Percentiles rank a stretch among this genome's conserved stretches.
phyloP scores from a whole-genome alignment of 2,113 vertebrate species.

The Myotis brandtii region DNA sequence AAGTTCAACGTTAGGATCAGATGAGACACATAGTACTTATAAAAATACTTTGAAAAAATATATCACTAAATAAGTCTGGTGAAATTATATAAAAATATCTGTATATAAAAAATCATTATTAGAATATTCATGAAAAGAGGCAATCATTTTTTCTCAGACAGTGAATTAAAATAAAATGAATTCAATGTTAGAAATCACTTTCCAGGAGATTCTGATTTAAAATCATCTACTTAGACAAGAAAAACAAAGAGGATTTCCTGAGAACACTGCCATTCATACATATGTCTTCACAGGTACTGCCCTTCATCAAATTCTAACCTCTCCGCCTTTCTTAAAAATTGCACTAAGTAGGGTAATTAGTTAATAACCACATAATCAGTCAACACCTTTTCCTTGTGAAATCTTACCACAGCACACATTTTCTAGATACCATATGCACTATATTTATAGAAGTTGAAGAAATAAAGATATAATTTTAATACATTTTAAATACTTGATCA shows the following conservation, averaged over 20 bases:
- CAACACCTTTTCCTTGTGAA: constrained; percentile 3
- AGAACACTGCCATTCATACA: not conserved
- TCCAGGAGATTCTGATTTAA: not conserved
- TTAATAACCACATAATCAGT: not conserved
- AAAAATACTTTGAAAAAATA: not conserved
- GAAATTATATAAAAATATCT: constrained; percentile 13
- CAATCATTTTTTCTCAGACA: not conserved
- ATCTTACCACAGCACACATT: not conserved
- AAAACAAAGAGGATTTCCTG: not conserved
- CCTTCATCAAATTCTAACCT: not conserved
- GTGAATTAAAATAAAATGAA: not conserved
- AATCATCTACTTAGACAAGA: not conserved
- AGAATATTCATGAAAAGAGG: not conserved
- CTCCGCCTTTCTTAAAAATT: not conserved
- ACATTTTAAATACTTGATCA: constrained; percentile 19
- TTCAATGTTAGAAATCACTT: constrained; percentile 12
- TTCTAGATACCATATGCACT: not conserved
- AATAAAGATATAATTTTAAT: not conserved
- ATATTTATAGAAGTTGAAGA: not conserved
- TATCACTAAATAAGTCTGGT: not conserved
- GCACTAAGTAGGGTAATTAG: not conserved
- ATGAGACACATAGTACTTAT: not conserved
- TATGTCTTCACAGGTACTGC: not conserved
- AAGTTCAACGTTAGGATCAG: constrained; percentile 22
- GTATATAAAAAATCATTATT: not conserved